Conservation (phyloP, 2,113 vertebrate genomes). For the Psilopsiagon aurifrons region DNA sequence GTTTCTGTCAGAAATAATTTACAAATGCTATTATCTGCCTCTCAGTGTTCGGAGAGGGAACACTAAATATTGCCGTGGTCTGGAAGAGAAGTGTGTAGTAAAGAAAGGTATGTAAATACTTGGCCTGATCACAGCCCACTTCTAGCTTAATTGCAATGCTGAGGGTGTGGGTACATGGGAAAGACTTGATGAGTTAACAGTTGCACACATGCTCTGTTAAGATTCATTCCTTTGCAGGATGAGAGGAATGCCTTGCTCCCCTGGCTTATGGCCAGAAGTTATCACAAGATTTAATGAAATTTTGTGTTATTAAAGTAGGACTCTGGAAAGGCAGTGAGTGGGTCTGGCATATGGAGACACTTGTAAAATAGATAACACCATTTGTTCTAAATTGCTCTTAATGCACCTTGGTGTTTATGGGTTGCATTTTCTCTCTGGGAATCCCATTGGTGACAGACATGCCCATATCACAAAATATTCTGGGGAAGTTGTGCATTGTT, state of each 20-base stretch:
- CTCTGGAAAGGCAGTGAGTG: neutral
- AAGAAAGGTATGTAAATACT: neutral
- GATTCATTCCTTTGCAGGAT: neutral
- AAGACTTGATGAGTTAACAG: neutral
- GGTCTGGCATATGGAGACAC: neutral
- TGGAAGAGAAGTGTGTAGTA: neutral
- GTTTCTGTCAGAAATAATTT: constrained; percentile 19
- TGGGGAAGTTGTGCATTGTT: neutral
- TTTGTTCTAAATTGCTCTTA: neutral
- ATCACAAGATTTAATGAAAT: neutral
- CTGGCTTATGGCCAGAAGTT: neutral
- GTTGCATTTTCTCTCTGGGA: neutral
- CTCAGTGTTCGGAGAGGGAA: neutral
- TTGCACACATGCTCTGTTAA: neutral
- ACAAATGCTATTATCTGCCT: neutral
- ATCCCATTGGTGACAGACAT: neutral
- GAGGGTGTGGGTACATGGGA: neutral
- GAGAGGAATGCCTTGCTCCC: neutral
- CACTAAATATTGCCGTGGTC: neutral
- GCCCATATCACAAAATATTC: neutral
- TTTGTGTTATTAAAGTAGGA: neutral
- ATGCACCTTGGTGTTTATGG: neutral
- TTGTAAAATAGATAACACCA: neutral
- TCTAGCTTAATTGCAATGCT: neutral
- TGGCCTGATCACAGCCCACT: neutral